A percentile compares a stretch with the other conserved stretches of the same genome.
Conservation (phyloP, 2,797 vertebrate genomes). For the Cygnus olor region DNA sequence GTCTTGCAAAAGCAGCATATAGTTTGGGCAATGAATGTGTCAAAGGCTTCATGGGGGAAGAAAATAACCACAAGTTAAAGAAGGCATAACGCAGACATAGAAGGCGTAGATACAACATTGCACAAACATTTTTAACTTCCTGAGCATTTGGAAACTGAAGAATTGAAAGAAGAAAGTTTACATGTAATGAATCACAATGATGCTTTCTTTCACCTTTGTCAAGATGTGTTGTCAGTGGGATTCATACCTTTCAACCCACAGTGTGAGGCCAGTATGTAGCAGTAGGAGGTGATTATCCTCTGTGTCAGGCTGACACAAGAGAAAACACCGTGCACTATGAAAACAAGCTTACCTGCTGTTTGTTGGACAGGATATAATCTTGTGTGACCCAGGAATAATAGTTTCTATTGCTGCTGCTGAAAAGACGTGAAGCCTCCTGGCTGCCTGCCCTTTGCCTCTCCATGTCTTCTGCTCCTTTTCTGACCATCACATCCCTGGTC, state of each 20-base stretch:
- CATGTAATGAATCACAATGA: neutral
- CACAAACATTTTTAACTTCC: neutral
- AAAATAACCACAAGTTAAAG: neutral
- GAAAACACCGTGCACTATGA: constrained; percentile 47
- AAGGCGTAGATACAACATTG: neutral
- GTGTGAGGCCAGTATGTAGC: constrained; percentile 34
- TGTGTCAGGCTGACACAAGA: constrained; percentile 51
- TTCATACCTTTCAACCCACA: constrained; percentile 29
- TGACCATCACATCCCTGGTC: neutral
- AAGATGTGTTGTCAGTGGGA: neutral
- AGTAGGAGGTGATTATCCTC: constrained; percentile 60
- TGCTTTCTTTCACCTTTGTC: neutral
- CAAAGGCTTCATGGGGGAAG: neutral
- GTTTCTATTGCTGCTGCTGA: constrained; percentile 23
- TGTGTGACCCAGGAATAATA: constrained; percentile 54
- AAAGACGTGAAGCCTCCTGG: neutral
- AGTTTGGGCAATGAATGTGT: neutral
- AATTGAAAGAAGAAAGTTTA: neutral
- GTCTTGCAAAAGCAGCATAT: neutral
- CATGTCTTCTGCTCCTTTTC: neutral
- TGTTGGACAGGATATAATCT: constrained; percentile 54
- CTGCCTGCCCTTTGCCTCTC: neutral
- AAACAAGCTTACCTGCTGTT: constrained; percentile 69
- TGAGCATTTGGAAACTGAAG: neutral
- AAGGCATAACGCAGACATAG: neutral